Evolutionary conservation across 2,888 invertebrate species (phyloP), one percentile per base, ranked within the genome.

Genomic region (Oscheius sp.): DNA sequence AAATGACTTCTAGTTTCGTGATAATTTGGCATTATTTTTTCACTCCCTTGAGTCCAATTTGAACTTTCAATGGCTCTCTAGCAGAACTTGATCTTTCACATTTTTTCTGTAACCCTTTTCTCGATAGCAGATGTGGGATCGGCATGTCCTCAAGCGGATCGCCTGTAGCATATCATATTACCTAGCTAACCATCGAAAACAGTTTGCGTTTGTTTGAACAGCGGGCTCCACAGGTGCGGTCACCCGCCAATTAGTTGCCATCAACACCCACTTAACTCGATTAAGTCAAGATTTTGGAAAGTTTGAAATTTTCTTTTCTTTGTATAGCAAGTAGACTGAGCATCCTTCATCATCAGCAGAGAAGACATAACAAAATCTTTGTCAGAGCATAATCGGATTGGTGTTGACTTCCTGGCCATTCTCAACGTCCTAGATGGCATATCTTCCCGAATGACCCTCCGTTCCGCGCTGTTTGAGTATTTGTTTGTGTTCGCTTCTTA

Each of bases 401-500:
- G 54, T 32, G 33, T 51, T 51, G n/a, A 30, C 30, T 20, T 32
- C n/a, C n/a, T n/a, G n/a, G n/a, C 36, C 41, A 41, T 14, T 54
- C 54, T 54, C 36, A 36, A 54, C 54, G 33, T 54, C 54, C 33
- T 32, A 54, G 54, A 54, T 54, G 54, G 33, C 54, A 54, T 33
- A 54, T 32, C 33, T 17, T 33, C 59, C 28, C 41, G 41, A 59
- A 44, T 59, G 59, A 59, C 59, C 59, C 57, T 45, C 36, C 36
- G 57, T 57, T 57, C 22, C 26, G 44, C 47, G 30, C 49, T 47
- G 47, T 49, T 62, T 49, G 62, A 62, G 47, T 62, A 62, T 62
- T 62, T 62, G 47, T 62, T 62, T 62, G 62, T 62, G 49, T 62
- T 47, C 62, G 47, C 62, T 62, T 62, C 62, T 62, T 62, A 62